A percentile compares a stretch with the other conserved stretches of the same genome.
Evolutionary conservation across 2,888 invertebrate species (phyloP).

Genomic region (Agelastica alni): DNA sequence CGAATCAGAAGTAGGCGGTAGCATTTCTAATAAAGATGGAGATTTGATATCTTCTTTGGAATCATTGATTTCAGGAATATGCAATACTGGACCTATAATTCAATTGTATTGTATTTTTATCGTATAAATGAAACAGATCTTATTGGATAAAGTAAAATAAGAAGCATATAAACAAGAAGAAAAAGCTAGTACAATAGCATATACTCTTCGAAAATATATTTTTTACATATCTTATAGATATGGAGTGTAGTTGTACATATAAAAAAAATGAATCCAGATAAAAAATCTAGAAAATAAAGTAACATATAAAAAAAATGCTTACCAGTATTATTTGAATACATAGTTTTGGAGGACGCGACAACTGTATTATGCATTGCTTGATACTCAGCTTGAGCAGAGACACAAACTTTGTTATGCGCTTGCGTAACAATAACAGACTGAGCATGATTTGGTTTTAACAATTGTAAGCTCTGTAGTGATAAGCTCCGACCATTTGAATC

Average conservation of each 20-base stretch:
- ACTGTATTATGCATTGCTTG: constrained; percentile 32
- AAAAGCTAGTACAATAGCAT: no score
- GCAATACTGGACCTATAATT: constrained; percentile 10
- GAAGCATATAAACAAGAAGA: no score
- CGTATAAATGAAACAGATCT: no score
- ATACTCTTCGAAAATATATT: no score
- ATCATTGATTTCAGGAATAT: constrained; percentile 20
- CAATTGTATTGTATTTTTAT: no score
- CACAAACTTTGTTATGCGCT: constrained; percentile 37
- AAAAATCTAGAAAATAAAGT: no score
- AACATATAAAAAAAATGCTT: no score
- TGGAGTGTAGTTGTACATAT: no score
- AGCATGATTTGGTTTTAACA: constrained; percentile 52
- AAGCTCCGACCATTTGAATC: constrained; percentile 51
- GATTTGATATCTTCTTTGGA: constrained; percentile 22
- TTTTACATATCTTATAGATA: no score
- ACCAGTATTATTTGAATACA: constrained; percentile 30
- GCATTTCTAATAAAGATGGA: constrained; percentile 26
- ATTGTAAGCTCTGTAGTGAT: constrained; percentile 49
- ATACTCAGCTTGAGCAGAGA: constrained; percentile 38
- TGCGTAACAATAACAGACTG: constrained; percentile 65
- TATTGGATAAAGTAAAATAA: no score
- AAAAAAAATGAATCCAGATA: no score
- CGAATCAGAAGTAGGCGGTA: constrained; percentile 25
- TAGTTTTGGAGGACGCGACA: constrained; percentile 32